phyloP scores from a whole-genome alignment of 1,140 invertebrate species.

The Chironomus striatipennis region DNA sequence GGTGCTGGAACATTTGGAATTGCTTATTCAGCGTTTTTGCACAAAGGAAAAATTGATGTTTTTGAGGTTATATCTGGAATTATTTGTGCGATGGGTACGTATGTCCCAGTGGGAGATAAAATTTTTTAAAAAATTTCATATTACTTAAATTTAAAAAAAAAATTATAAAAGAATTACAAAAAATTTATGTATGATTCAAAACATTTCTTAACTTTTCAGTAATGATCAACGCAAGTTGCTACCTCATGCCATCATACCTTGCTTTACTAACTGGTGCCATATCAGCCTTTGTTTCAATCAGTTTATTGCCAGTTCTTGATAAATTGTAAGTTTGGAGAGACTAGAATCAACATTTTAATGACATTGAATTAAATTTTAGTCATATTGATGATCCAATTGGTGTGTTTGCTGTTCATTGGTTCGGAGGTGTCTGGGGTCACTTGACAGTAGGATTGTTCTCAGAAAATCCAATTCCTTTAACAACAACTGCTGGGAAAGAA shows the following conservation, averaged over 20 bases:
- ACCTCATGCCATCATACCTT: not conserved
- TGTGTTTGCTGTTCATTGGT: not conserved
- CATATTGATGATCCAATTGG: not conserved
- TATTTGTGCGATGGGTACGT: not conserved
- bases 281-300: not conserved
- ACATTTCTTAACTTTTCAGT: no score
- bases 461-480: slow-evolving; percentile 68
- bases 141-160: not conserved
- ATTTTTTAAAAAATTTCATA: not conserved
- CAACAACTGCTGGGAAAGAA: slow-evolving; percentile 63
- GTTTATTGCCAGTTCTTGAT: not conserved
- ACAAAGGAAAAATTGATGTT: slow-evolving; percentile 5
- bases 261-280: not conserved
- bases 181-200: no score
- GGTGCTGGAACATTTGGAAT: not conserved
- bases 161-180: no score
- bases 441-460: slow-evolving; percentile 84
- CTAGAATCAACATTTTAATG: not conserved
- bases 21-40: not conserved
- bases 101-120: not conserved
- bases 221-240: not conserved
- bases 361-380: not conserved
- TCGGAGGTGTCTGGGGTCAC: slow-evolving; percentile 53
- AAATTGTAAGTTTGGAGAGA: not conserved
- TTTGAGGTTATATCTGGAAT: not conserved